phyloP scores from a whole-genome alignment of 2,113 vertebrate genomes.

The Brienomyrus longianalis region DNA sequence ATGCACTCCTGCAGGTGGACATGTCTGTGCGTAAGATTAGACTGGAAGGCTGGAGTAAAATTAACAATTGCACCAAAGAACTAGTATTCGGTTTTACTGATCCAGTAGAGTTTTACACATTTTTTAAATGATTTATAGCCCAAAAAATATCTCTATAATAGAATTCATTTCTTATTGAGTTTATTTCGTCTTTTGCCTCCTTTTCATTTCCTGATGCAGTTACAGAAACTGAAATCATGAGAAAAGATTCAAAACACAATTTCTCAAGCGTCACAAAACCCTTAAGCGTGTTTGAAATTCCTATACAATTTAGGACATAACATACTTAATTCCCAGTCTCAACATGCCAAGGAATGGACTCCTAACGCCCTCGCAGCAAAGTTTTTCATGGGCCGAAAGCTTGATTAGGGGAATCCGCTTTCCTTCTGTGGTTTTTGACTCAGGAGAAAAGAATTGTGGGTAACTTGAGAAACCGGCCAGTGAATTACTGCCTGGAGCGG shows the following conservation, averaged over 20 bases:
- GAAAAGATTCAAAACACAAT: neutral
- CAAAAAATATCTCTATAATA: neutral
- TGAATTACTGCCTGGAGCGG: neutral
- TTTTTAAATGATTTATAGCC: neutral
- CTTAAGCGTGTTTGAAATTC: slow-evolving; percentile 14
- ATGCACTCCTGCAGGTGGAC: neutral
- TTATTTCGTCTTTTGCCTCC: neutral
- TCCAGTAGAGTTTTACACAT: neutral
- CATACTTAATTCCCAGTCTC: slow-evolving; percentile 6
- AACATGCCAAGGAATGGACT: neutral
- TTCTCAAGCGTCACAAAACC: neutral
- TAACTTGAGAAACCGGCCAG: neutral
- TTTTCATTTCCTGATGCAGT: neutral
- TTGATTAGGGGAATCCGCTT: neutral
- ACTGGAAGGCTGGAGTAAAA: neutral
- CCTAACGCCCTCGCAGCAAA: neutral
- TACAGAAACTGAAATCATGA: neutral
- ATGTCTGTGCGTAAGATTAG: neutral
- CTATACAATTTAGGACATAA: slow-evolving; percentile 6
- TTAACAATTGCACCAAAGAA: neutral
- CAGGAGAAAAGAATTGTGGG: neutral
- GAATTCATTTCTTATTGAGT: neutral
- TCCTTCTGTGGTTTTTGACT: neutral
- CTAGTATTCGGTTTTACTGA: neutral
- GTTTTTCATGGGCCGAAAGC: neutral